Percentiles rank a stretch among this genome's conserved stretches.
phyloP scores from a whole-genome alignment of 2,797 vertebrate genomes.

The Periophthalmus magnuspinnatus region DNA sequence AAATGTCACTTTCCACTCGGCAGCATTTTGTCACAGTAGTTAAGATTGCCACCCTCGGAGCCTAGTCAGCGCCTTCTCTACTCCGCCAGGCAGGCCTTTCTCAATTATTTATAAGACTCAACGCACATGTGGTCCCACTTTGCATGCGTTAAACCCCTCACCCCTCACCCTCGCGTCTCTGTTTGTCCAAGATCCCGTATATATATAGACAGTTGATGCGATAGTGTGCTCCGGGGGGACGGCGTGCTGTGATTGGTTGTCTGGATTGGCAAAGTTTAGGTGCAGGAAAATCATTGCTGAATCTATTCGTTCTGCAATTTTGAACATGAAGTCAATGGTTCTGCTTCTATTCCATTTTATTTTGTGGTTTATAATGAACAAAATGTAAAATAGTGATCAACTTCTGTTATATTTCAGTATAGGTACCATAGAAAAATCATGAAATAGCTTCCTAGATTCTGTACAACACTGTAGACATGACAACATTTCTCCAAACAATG shows the following conservation, averaged over 20 bases:
- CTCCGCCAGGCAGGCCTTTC: slow-evolving; percentile 33
- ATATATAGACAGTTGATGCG: neutral
- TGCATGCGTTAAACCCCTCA: slow-evolving; percentile 11
- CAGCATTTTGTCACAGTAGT: slow-evolving; percentile 59
- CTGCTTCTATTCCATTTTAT: too few relatives aligned
- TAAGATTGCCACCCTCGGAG: slow-evolving; percentile 41
- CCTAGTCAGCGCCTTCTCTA: slow-evolving; percentile 46
- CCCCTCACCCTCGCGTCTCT: neutral
- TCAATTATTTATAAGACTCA: slow-evolving; percentile 60
- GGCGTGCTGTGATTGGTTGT: neutral
- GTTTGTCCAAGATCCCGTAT: slow-evolving; percentile 1
- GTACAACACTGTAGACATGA: slow-evolving; percentile 22
- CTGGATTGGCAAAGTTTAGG: neutral
- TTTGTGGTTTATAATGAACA: too few relatives aligned
- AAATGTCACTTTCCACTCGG: slow-evolving; percentile 53
- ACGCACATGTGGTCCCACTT: slow-evolving; percentile 41
- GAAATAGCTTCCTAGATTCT: neutral
- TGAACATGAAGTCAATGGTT: too few relatives aligned
- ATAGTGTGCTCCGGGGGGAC: neutral
- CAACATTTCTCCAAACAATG: slow-evolving; percentile 19
- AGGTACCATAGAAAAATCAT: too few relatives aligned
- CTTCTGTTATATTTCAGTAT: too few relatives aligned
- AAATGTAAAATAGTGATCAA: too few relatives aligned
- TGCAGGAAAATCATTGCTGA: too few relatives aligned
- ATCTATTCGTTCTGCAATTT: too few relatives aligned